Conservation (phyloP, 1,140 invertebrate species). For the Cepaea nemoralis region DNA sequence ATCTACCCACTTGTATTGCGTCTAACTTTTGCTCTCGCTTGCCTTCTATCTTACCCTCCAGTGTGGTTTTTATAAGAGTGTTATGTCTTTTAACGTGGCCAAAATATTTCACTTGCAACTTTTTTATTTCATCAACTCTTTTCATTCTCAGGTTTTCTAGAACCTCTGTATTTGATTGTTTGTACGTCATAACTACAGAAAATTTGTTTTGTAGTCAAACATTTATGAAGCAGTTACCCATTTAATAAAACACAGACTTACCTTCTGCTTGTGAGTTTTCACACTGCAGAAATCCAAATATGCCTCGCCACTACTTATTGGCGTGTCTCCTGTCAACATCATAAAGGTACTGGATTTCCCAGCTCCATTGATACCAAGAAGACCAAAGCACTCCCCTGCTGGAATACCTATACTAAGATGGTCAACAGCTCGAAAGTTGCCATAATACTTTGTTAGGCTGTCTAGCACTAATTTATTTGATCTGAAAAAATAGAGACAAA, state of each 20-base stretch:
- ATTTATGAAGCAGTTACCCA: too few species aligned
- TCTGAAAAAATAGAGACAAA: constrained; percentile 21
- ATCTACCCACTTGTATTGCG: too few species aligned
- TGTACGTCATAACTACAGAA: too few species aligned
- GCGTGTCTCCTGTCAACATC: constrained; percentile 64
- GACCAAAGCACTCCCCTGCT: constrained; percentile 84
- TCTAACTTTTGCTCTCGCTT: too few species aligned
- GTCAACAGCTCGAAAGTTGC: constrained; percentile 80
- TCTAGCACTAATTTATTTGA: constrained; percentile 36
- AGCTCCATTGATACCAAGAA: constrained; percentile 78
- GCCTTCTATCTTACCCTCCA: too few species aligned
- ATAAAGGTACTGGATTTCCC: constrained; percentile 72
- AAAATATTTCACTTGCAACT: too few species aligned
- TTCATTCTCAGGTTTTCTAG: too few species aligned
- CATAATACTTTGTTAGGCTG: constrained; percentile 75
- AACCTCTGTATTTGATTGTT: too few species aligned
- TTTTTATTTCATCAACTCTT: too few species aligned
- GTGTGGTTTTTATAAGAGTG: too few species aligned
- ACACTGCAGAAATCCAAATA: constrained; percentile 52
- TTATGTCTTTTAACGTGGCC: too few species aligned
- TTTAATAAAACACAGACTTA: too few species aligned
- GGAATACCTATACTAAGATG: constrained; percentile 80
- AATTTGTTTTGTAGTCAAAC: neutral
- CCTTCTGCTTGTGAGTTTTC: constrained; percentile 71
- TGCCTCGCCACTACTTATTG: constrained; percentile 61